Base-by-base conservation (phyloP, 2,888 invertebrate species). In the Sussaba pulchella region DNA sequence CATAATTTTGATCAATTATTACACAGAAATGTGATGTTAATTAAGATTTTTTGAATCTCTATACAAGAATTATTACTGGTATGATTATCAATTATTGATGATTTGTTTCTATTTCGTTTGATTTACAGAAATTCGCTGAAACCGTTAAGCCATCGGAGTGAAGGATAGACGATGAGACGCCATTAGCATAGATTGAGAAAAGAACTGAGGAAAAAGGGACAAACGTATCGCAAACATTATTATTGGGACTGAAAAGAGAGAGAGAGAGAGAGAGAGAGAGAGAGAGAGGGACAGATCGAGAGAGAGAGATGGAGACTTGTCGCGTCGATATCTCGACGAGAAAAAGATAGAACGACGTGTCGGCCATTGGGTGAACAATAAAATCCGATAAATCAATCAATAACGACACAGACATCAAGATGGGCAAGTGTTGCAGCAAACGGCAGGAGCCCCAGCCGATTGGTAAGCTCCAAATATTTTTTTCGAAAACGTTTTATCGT, bases 391-490 rank as follows among this genome's bases (percentile, higher is more conserved):
- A 21, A 50, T 70, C 57, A 63, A 17, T 8, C 52, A 6, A 43
- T 52, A 45, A 43, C 41, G 10, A 52, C 26, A 43, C 19, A 67
- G 21, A 57, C 26, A 39, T 5, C 85, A 90, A 88, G 78, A 97
- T 97, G 97, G 97, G 97, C 93, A 96, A 96, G 94, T 97, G 97
- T 94, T 97, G 97, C 94, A 96, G 96, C 94, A 96, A 96, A 94
- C 95, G 96, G 92, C 95, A 96, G 93, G 96, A 96, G 93, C 94
- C 95, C 89, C 93, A 95, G 93, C 94, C 95, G 85, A 92, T 95
- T 88, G 94, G 95, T 95, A 85, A 91, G 86, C 54, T 52, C 17
- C 21, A 31, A 26, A 54, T 26, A 52, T 64, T 4, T n/a, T 26
- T 45, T 19, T n/a, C n/a, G n/a, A n/a, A n/a, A n/a, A n/a, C n/a